phyloP scores from a whole-genome alignment of 2,888 invertebrate species.

The Stenchaetothrips biformis region DNA sequence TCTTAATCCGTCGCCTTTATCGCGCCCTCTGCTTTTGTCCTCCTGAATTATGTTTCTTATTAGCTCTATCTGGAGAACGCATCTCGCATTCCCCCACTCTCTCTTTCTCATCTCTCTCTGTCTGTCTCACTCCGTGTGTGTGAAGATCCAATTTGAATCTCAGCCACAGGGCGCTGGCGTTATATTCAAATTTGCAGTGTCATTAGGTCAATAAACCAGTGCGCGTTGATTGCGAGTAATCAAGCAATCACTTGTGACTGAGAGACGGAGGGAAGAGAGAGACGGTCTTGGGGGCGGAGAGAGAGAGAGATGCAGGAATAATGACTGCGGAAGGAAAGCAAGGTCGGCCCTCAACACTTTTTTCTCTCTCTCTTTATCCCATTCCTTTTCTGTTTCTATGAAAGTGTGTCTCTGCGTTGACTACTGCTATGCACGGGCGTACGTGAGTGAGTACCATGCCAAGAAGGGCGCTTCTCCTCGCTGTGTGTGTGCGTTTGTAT shows the following conservation, averaged over 20 bases:
- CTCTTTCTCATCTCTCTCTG: neutral
- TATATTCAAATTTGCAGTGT: constrained; percentile 15
- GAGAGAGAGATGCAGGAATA: neutral
- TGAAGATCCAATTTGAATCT: constrained; percentile 9
- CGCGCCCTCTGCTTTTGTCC: constrained; percentile 1
- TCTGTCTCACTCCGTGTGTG: no score
- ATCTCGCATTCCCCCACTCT: neutral
- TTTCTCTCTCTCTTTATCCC: neutral
- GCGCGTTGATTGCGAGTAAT: neutral
- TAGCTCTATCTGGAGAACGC: constrained; percentile 20
- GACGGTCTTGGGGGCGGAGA: no score
- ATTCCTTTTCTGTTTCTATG: neutral
- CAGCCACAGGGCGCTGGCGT: neutral
- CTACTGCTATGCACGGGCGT: neutral
- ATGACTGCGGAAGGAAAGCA: neutral
- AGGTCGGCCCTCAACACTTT: neutral
- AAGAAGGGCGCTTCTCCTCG: no score
- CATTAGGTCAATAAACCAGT: constrained; percentile 13
- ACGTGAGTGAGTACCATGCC: no score
- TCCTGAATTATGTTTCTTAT: constrained; percentile 22
- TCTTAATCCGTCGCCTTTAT: constrained; percentile 12
- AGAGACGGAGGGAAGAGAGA: no score
- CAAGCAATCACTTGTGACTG: neutral
- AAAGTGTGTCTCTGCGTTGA: neutral
- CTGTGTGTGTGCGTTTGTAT: no score